Evolutionary conservation across 2,888 invertebrate species (phyloP).

Genomic region (Prenolepis imparis): DNA sequence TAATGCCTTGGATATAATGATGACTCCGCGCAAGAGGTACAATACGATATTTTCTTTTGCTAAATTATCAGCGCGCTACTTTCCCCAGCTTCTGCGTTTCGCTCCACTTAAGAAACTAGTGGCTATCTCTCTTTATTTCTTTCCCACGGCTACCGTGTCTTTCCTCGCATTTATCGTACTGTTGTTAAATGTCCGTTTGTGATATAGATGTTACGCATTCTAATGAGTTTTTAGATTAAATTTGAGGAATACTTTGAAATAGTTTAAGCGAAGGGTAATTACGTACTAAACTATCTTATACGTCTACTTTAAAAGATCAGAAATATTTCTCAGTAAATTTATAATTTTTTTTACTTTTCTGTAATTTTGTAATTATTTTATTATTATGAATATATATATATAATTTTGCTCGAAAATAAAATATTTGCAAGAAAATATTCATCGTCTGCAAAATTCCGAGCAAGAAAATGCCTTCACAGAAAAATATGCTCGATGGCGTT

Average conservation of each 20-base stretch:
- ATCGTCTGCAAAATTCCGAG: background rate
- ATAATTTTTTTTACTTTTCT: background rate
- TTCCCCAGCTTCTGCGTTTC: slow-evolving; percentile 63
- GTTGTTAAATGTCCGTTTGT: background rate
- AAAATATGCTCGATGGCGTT: background rate
- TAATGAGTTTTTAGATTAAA: slow-evolving; percentile 11
- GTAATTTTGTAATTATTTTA: background rate
- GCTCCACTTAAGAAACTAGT: slow-evolving; percentile 46
- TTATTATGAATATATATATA: background rate
- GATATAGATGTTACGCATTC: background rate
- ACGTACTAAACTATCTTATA: background rate
- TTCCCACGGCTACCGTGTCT: background rate
- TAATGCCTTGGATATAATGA: slow-evolving; percentile 78
- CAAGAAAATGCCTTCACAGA: background rate
- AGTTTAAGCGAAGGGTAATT: background rate
- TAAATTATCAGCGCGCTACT: slow-evolving; percentile 75
- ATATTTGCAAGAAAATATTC: background rate
- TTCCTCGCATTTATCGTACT: slow-evolving; percentile 27
- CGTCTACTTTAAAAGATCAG: background rate
- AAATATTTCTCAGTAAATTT: background rate
- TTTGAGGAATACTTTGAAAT: background rate
- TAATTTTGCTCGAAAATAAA: background rate
- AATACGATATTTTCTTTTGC: slow-evolving; percentile 77
- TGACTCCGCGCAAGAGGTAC: slow-evolving; percentile 71
- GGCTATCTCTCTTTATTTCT: background rate